Conservation (phyloP, 2,113 vertebrate genomes). For the Sinocyclocheilus anophthalmus region DNA sequence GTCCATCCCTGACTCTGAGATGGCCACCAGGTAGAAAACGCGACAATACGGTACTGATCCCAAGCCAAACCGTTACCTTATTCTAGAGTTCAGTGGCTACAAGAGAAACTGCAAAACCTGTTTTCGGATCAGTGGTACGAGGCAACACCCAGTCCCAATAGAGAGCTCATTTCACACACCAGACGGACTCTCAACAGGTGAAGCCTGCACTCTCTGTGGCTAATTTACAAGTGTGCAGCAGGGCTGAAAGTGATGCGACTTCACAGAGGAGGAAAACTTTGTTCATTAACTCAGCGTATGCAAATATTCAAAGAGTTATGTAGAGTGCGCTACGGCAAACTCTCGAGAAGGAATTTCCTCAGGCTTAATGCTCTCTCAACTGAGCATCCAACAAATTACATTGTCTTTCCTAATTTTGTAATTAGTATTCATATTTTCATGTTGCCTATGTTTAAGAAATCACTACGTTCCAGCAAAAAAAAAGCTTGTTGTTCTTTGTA, state of each 20-base stretch:
- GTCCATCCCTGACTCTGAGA: constrained; percentile 22
- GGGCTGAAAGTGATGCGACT: constrained; percentile 57
- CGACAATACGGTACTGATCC: constrained; percentile 9
- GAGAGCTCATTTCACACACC: constrained; percentile 64
- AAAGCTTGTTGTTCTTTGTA: constrained; percentile 20
- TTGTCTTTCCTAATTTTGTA: constrained; percentile 60
- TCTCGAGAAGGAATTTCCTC: constrained; percentile 48
- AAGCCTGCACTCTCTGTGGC: constrained; percentile 53
- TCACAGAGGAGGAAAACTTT: constrained; percentile 59
- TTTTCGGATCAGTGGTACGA: constrained; percentile 39
- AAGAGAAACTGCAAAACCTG: background rate
- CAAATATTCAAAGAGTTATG: constrained; percentile 50
- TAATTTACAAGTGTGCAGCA: constrained; percentile 62
- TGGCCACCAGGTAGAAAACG: constrained; percentile 35
- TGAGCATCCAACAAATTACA: constrained; percentile 60
- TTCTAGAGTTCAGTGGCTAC: background rate
- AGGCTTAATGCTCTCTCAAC: constrained; percentile 57
- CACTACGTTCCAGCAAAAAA: constrained; percentile 41
- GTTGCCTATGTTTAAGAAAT: constrained; percentile 54
- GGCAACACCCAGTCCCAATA: constrained; percentile 39
- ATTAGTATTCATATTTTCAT: constrained; percentile 63
- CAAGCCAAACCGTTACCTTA: background rate
- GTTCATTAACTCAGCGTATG: constrained; percentile 52
- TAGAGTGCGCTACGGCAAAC: constrained; percentile 37
- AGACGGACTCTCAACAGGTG: constrained; percentile 65